Evolutionary conservation across 2,888 invertebrate genomes (phyloP).

Genomic region (Noctua janthe): DNA sequence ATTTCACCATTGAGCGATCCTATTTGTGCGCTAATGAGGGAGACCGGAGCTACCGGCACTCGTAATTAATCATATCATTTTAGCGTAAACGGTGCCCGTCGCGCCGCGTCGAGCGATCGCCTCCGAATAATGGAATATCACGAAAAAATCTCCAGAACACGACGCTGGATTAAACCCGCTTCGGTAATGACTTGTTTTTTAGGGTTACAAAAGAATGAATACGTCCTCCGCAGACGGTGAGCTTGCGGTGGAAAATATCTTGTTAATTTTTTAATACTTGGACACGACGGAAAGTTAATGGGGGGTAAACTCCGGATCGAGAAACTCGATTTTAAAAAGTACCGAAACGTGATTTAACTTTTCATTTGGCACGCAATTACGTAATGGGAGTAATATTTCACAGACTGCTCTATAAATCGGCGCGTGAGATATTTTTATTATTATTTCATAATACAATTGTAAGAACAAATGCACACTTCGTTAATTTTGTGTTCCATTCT

Average conservation of each 20-base stretch:
- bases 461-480: conserved; percentile 63
- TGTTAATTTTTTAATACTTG: conserved; percentile 86
- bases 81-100: conserved; percentile 85
- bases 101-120: conserved; percentile 83
- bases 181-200: conserved; percentile 90
- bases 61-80: conserved; percentile 90
- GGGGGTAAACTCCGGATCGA: conserved; percentile 74
- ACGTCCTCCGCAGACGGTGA: conserved; percentile 87
- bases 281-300: conserved; percentile 80
- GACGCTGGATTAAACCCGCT: conserved; percentile 87
- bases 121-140: conserved; percentile 86
- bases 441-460: conserved; percentile 51
- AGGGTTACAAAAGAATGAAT: conserved; percentile 89
- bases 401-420: conserved; percentile 61
- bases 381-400: conserved; percentile 58
- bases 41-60: conserved; percentile 76
- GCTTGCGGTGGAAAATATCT: conserved; percentile 77
- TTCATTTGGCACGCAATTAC: conserved; percentile 66
- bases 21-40: conserved; percentile 89
- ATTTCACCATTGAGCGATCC: conserved; percentile 88
- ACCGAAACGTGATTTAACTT: conserved; percentile 73
- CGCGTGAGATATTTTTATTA: conserved; percentile 54
- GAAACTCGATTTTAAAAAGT: conserved; percentile 71
- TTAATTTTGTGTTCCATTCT: conserved; percentile 71
- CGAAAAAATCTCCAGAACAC: conserved; percentile 85